Evolutionary conservation across 1,140 invertebrate genomes (phyloP).

Genomic region (honey bee (Apis mellifera)): DNA sequence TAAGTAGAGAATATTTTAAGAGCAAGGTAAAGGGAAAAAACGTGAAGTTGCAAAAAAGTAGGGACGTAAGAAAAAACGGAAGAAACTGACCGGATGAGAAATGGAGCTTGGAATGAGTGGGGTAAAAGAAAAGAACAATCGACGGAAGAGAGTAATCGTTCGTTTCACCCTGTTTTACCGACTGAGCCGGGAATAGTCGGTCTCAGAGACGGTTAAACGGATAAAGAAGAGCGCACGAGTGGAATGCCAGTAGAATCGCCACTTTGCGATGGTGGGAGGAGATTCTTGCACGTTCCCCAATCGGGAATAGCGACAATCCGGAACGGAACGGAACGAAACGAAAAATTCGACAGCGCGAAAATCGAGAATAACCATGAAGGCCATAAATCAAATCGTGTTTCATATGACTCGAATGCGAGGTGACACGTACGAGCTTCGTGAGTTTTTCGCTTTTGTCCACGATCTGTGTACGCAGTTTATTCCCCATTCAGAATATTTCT

Average conservation of each 20-base stretch:
- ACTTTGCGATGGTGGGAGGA: no score
- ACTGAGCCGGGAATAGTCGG: neutral
- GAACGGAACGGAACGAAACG: neutral
- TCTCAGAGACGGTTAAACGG: neutral
- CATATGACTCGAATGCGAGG: neutral
- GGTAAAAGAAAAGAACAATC: constrained; percentile 38
- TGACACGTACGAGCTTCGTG: no score
- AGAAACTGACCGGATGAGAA: constrained; percentile 22
- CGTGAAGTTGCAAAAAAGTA: no score
- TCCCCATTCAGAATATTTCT: no score
- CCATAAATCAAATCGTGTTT: constrained; percentile 10
- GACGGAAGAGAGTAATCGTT: constrained; percentile 41
- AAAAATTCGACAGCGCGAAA: constrained; percentile 7
- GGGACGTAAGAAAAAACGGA: neutral
- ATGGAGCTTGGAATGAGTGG: constrained; percentile 17
- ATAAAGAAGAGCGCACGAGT: neutral
- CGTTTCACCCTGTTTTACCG: constrained; percentile 15
- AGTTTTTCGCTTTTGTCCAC: no score
- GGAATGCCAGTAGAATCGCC: neutral
- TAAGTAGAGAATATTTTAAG: neutral
- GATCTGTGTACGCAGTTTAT: no score
- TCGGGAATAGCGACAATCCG: neutral
- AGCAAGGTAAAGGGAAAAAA: no score
- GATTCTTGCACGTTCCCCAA: neutral
- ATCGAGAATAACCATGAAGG: constrained; percentile 4